Evolutionary conservation across 2,888 invertebrate genomes (phyloP).

Genomic region (Crioceris asparagi): DNA sequence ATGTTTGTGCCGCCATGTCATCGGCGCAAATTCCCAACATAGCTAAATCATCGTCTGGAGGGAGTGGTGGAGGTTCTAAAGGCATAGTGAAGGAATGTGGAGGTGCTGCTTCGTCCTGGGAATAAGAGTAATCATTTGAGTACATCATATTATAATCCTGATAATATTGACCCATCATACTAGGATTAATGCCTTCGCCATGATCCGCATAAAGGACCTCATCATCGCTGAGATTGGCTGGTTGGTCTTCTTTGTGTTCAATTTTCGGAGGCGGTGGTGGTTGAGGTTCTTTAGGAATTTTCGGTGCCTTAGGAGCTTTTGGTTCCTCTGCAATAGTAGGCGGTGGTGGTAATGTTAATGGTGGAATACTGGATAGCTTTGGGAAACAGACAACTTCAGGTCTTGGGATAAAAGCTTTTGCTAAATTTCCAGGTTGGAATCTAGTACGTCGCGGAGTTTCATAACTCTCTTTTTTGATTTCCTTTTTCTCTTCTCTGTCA

Average conservation of each 20-base stretch:
- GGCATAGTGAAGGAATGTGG: conserved; percentile 33
- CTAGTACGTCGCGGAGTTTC: conserved; percentile 33
- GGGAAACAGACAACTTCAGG: conserved; percentile 38
- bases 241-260: conserved; percentile 10
- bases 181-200: conserved; percentile 20
- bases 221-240: conserved; percentile 18
- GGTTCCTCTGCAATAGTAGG: conserved; percentile 13
- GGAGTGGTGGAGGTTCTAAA: conserved; percentile 34
- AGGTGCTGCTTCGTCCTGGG: conserved; percentile 15
- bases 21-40: conserved; percentile 80
- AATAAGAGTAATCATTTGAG: conserved; percentile 29
- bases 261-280: conserved; percentile 20
- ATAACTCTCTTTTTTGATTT: conserved; percentile 43
- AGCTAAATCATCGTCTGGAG: conserved; percentile 52
- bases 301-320: conserved; percentile 28
- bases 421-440: conserved; percentile 35
- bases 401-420: conserved; percentile 35
- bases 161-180: conserved; percentile 27
- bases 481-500: conserved; percentile 41
- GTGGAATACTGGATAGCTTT: conserved; percentile 33
- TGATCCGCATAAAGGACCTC: conserved; percentile 22
- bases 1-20: conserved; percentile 53
- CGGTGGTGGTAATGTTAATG: conserved; percentile 28
- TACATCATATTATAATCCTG: conserved; percentile 31
- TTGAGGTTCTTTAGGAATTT: conserved; percentile 19